Evolutionary conservation across 2,797 vertebrate genomes (phyloP).

Genomic region (Eospalax fontanierii): DNA sequence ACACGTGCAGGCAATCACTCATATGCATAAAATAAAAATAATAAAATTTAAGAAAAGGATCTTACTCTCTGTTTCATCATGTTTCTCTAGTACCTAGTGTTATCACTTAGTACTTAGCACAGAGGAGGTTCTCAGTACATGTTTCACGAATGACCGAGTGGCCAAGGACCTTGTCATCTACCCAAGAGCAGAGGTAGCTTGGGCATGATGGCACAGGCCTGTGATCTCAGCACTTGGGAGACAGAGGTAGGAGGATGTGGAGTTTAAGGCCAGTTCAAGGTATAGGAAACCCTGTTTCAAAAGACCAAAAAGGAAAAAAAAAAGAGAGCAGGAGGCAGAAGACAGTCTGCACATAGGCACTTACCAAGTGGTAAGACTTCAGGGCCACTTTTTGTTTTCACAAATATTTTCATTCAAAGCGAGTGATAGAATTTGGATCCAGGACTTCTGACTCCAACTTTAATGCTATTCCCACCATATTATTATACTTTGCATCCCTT

Average conservation of each 20-base stretch:
- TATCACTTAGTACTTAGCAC: not conserved
- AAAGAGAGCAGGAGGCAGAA: not conserved
- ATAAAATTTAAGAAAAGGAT: too few relatives aligned
- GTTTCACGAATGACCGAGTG: not conserved
- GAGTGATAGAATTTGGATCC: not conserved
- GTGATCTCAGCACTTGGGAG: not conserved
- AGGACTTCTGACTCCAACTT: constrained; percentile 21
- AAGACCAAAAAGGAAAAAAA: not conserved
- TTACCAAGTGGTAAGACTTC: not conserved
- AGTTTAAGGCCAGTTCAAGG: not conserved
- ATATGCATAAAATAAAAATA: not conserved
- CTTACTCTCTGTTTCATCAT: not conserved
- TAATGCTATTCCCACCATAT: not conserved
- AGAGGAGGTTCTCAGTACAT: not conserved
- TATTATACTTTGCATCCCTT: not conserved
- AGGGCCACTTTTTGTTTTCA: constrained; percentile 30
- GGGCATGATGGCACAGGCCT: not conserved
- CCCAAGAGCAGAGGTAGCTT: not conserved
- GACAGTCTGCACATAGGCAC: not conserved
- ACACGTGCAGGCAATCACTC: too few relatives aligned
- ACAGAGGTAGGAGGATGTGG: not conserved
- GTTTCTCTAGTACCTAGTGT: not conserved
- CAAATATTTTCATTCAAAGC: constrained; percentile 25
- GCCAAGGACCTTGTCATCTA: not conserved
- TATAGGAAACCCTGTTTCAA: not conserved